phyloP scores from a whole-genome alignment of 2,113 vertebrate species.

The Stigmatopora nigra region DNA sequence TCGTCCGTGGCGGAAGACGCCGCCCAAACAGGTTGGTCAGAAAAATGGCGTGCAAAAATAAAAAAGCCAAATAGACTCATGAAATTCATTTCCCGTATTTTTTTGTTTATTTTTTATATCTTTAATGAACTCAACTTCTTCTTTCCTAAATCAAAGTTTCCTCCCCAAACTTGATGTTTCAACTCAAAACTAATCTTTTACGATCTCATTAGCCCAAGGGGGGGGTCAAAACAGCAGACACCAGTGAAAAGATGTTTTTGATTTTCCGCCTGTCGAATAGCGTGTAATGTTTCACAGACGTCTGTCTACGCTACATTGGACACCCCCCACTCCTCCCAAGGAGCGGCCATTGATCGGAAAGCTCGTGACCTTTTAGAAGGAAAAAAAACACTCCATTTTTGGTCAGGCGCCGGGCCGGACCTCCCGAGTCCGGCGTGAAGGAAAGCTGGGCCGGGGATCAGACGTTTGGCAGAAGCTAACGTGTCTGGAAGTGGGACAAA shows the following conservation, averaged over 20 bases:
- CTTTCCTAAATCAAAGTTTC: no score
- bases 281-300: conserved; percentile 59
- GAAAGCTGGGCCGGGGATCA: conserved; percentile 24
- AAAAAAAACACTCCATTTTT: conserved; percentile 39
- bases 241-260: conserved; percentile 49
- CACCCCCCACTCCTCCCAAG: no score
- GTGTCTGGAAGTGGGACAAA: conserved; percentile 6
- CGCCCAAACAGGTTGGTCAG: conserved; percentile 62
- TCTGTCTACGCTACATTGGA: conserved; percentile 20
- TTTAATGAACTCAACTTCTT: no score
- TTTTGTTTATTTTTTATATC: no score
- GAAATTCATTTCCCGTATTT: no score
- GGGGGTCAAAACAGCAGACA: conserved; percentile 15
- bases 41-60: background rate
- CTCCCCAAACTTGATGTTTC: no score
- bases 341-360: conserved; percentile 49
- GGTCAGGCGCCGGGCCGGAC: conserved; percentile 19
- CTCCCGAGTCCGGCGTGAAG: conserved; percentile 17
- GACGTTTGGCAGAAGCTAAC: conserved; percentile 6
- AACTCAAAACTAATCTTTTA: background rate
- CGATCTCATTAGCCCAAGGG: conserved; percentile 18
- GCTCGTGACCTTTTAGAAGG: conserved; percentile 13
- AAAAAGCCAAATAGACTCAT: no score
- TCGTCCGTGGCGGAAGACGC: conserved; percentile 53
- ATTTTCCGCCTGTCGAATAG: conserved; percentile 51